Conservation (phyloP, 2,797 vertebrate genomes). For the Bradypodion pumilum region DNA sequence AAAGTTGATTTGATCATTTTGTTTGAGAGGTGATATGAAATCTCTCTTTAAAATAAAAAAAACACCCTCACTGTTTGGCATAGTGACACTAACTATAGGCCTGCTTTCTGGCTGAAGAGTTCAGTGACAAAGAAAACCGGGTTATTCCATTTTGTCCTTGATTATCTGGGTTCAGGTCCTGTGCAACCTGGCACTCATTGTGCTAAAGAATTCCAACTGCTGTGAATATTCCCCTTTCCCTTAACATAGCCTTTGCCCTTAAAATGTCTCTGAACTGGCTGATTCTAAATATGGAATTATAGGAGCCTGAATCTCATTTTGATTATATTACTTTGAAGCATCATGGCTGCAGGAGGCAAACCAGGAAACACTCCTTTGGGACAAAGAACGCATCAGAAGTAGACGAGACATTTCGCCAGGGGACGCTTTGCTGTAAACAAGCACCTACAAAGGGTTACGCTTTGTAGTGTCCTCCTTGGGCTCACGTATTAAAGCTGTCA, state of each 20-base stretch:
- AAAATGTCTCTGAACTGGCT: background rate
- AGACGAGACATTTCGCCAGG: conserved; percentile 21
- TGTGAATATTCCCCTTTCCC: background rate
- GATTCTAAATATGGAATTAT: background rate
- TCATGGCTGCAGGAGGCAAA: background rate
- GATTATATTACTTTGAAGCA: conserved; percentile 1
- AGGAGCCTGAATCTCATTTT: background rate
- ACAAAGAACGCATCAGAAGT: conserved; percentile 18
- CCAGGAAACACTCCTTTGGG: conserved; percentile 47
- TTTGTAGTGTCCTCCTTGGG: conserved; percentile 70
- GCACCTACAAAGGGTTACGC: conserved; percentile 71
- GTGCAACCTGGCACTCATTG: background rate
- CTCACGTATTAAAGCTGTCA: conserved; percentile 80
- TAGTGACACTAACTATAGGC: background rate
- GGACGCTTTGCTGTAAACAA: conserved; percentile 33
- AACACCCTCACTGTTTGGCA: background rate
- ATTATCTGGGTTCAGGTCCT: background rate
- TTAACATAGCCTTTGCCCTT: background rate
- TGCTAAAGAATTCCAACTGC: conserved; percentile 1
- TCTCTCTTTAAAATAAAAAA: background rate
- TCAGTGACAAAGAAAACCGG: background rate
- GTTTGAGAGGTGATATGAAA: background rate
- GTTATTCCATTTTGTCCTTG: background rate
- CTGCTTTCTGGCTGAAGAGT: background rate
- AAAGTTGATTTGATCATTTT: too few species aligned